Base-by-base conservation (phyloP, 30 jellyfish, hydroid and myxozoan species). In the Phacellophora camtschatica region DNA sequence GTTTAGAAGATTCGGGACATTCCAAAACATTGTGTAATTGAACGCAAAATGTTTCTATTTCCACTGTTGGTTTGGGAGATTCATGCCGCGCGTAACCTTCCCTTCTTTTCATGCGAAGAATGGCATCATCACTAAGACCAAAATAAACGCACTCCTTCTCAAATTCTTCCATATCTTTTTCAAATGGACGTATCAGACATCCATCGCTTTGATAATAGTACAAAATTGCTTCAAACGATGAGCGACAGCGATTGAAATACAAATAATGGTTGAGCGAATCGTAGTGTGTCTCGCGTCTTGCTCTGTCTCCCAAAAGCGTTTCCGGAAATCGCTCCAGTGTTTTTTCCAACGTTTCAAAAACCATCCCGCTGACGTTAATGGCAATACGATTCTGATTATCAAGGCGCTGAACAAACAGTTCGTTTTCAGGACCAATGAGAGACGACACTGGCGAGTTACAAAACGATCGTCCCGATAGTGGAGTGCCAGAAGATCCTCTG, bases 141-240 rank as follows among this genome's bases (percentile, higher is more conserved):
- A 29, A 93, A 37, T 75, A 86, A 18, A 64, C 4, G 69, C 99
- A 93, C 56, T 93, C 99, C 28, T 53, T 16, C 35, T 85, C 96
- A 59, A 93, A 93, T 20, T 54, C 83, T 23, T 75, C 84, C 96
- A 86, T 86, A 7, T 80, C 69, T 25, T 78, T 34, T 27, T 54
- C 93, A 12, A 63, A 50, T 1, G 99, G 99, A 13, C 96, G 80
- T 15, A 66, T 59, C 4, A 93, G 86, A 51, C 93, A 69, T 15
- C 99, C 99, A 18, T 29, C 66, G 31, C 97, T 87, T 61, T 93
- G 99, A 61, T 86, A 93, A 50, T 74, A 86, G 79, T 80, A 93
- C 50, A 93, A 64, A 32, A 93, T 67, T 3, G 99, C 99, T 23
- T 93, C 99, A 39, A 93, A 93, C 1, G 99, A 89, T 1, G 55